Evolutionary conservation across 1,140 invertebrate genomes (phyloP).

Genomic region (Habropoda laboriosa): DNA sequence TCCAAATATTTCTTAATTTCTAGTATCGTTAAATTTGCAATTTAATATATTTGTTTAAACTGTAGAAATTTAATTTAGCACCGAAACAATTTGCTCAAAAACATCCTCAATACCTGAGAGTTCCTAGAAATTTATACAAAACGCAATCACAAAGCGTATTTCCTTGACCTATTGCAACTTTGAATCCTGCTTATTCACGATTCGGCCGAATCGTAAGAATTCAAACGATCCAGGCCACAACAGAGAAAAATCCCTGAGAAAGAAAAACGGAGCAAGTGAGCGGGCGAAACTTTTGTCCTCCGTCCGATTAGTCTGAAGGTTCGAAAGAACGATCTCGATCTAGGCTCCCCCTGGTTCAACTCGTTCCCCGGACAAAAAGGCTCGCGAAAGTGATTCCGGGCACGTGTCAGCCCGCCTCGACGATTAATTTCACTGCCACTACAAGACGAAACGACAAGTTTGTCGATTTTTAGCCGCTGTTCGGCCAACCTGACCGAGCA

Average conservation of each 20-base stretch:
- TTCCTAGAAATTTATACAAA: no score
- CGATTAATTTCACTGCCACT: constrained; percentile 58
- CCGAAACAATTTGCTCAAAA: no score
- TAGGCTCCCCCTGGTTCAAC: not conserved
- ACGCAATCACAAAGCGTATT: no score
- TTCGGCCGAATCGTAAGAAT: not conserved
- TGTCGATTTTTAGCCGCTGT: constrained; percentile 47
- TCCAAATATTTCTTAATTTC: no score
- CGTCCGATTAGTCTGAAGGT: not conserved
- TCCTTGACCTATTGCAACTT: no score
- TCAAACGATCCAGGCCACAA: not conserved
- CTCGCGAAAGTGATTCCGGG: constrained; percentile 59
- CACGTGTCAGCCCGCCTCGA: constrained; percentile 56
- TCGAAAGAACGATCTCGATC: constrained; percentile 15
- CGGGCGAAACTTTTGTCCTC: constrained; percentile 16
- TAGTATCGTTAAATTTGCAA: no score
- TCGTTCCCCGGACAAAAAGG: constrained; percentile 50
- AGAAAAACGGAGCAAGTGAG: not conserved
- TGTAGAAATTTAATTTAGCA: no score
- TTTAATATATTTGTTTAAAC: no score
- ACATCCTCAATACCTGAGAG: no score
- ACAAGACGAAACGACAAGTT: constrained; percentile 39
- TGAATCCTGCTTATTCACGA: not conserved
- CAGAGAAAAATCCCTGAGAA: no score
- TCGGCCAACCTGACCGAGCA: constrained; percentile 22